Percentiles rank a stretch among this genome's conserved stretches.
Conservation (phyloP, 2,113 vertebrate species). For the Rhizomys pruinosus region DNA sequence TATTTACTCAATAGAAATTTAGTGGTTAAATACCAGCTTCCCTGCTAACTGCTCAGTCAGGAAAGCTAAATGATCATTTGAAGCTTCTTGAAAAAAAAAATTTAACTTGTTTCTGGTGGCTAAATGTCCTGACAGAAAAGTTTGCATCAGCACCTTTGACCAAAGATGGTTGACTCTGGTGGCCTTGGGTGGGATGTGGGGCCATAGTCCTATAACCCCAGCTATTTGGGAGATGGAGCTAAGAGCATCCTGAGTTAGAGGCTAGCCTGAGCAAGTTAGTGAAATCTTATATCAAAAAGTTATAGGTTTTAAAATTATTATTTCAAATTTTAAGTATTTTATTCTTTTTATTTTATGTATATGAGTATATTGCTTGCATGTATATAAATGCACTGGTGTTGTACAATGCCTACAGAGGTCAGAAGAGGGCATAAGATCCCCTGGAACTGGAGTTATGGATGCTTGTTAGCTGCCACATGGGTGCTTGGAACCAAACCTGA, state of each 20-base stretch:
- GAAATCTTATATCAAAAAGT: not conserved
- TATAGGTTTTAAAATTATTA: not conserved
- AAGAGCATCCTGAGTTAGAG: not conserved
- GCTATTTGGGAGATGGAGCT: not conserved
- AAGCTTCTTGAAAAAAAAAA: constrained; percentile 52
- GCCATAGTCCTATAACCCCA: not conserved
- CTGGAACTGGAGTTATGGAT: no score
- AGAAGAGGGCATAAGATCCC: no score
- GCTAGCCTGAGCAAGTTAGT: not conserved
- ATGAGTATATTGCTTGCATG: no score
- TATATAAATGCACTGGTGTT: no score
- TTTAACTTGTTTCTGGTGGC: constrained; percentile 41
- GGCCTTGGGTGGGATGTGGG: not conserved
- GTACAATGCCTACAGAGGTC: no score
- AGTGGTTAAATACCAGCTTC: constrained; percentile 23
- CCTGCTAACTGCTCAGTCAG: not conserved
- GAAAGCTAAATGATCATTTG: constrained; percentile 48
- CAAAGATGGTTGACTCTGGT: constrained; percentile 4
- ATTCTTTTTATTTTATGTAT: no score
- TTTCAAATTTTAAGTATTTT: no score
- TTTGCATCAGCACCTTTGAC: not conserved
- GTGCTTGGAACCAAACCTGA: no score
- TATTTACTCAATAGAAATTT: not conserved
- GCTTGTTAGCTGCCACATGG: no score
- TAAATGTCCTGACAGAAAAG: constrained; percentile 12